Percentiles rank a stretch among this genome's conserved stretches.
Conservation (phyloP, 2,797 vertebrate species). For the Argentina silus region DNA sequence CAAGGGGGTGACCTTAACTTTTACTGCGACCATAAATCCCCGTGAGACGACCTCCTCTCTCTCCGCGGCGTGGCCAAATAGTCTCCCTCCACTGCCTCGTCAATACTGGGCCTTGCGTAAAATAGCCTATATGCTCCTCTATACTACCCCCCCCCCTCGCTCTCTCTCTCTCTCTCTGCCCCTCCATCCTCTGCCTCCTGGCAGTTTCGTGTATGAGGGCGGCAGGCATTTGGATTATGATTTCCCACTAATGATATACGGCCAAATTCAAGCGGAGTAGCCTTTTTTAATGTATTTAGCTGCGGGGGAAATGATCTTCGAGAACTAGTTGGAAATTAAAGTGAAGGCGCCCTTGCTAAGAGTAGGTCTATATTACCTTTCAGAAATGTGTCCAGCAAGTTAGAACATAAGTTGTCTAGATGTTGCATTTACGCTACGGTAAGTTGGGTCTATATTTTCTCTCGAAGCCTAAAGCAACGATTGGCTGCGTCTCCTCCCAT, state of each 20-base stretch:
- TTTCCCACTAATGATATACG: constrained; percentile 46
- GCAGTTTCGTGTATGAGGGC: constrained; percentile 9
- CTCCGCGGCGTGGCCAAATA: constrained; percentile 50
- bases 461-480: too few species aligned
- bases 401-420: too few species aligned
- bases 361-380: too few species aligned
- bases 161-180: neutral
- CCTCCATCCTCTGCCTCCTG: neutral
- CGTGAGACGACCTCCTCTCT: constrained; percentile 51
- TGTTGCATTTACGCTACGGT: too few species aligned
- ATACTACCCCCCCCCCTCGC: constrained; percentile 4
- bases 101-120: neutral
- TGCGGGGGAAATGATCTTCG: constrained; percentile 44
- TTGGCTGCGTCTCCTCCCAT: too few species aligned
- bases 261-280: constrained; percentile 54
- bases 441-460: too few species aligned
- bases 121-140: too few species aligned
- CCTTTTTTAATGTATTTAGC: constrained; percentile 45
- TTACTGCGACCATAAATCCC: constrained; percentile 74
- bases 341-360: too few species aligned
- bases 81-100: constrained; percentile 38
- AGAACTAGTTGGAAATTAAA: neutral
- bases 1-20: constrained; percentile 78
- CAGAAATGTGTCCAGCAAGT: too few species aligned
- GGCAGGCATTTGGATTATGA: constrained; percentile 23